Evolutionary conservation across 2,797 vertebrate genomes (phyloP), one percentile per base, ranked within the genome.

Genomic region (Aythya fuligula): DNA sequence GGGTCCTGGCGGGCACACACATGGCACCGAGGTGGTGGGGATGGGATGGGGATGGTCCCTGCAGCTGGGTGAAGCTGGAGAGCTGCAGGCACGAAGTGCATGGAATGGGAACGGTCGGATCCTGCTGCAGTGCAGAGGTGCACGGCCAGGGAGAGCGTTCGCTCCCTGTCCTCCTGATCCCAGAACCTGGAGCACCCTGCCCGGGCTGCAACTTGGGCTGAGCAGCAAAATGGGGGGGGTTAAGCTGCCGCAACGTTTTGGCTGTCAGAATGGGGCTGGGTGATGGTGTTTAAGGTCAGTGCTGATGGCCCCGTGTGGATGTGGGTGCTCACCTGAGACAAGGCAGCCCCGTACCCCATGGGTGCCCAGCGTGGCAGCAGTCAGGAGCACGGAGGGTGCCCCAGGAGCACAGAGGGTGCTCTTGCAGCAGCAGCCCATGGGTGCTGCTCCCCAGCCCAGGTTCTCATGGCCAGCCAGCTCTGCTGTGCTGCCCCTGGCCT

Each of bases 171-270:
- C 28, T 47, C 6, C 30, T 34, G 22, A 8, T 39, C 72, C 56
- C 11, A 79, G 7, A 7, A 30, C 20, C 34, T 3, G 41, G 5
- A 8, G 34, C 1, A 1, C 22, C 15, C 47, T 12, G 5, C 28
- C 25, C 69, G 1, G 45, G 64, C 62, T 60, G 22, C 76, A 13
- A 34, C 41, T 38, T 13, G 71, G 38, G 6, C 2, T 8, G 53
- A 84, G 25, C 32, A 38, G 39, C 2, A 2, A 12, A 13, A 12
- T 0, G 41, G 11, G 9, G 8, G 8, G 7, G 13, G 9, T 28
- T 30, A 45, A 7, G 54, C 3, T 14, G 27, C 2, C 0, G 2
- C 38, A 4, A 21, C 1, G 0, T 10, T 54, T 7, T 2, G 38
- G 51, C 79, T 12, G 41, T 15, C 39, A 30, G 2, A 22, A 0